Percentiles rank a stretch among this genome's conserved stretches.
Evolutionary conservation across 2,797 vertebrate genomes (phyloP).

Genomic region (Hemitrygon akajei): DNA sequence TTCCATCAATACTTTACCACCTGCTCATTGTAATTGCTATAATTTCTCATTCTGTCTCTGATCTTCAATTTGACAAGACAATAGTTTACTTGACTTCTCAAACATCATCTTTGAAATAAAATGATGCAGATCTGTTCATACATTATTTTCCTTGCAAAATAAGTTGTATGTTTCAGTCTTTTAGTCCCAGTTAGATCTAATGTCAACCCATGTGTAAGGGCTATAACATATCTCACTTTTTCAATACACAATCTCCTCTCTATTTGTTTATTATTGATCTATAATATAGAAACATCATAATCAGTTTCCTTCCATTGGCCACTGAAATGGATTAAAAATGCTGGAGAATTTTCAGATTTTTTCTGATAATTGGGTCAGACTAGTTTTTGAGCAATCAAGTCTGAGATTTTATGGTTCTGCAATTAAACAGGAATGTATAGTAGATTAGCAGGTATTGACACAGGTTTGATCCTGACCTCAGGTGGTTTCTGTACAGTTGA

Average conservation of each 20-base stretch:
- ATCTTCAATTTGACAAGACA: neutral
- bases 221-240: too few species aligned
- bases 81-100: neutral
- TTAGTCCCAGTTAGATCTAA: neutral
- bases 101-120: neutral
- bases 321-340: neutral
- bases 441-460: too few species aligned
- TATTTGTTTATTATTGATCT: neutral
- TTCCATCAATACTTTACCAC: neutral
- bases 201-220: neutral
- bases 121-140: neutral
- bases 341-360: neutral
- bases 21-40: conserved; percentile 28
- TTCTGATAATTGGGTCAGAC: neutral
- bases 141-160: neutral
- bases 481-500: too few species aligned
- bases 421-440: neutral
- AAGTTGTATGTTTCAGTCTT: neutral
- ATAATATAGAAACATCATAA: neutral
- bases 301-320: neutral
- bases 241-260: neutral
- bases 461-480: too few species aligned
- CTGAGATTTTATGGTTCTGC: neutral
- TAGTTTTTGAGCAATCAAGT: neutral
- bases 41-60: neutral